Evolutionary conservation across 2,888 invertebrate species (phyloP).

Genomic region (Agrotis exclamationis): DNA sequence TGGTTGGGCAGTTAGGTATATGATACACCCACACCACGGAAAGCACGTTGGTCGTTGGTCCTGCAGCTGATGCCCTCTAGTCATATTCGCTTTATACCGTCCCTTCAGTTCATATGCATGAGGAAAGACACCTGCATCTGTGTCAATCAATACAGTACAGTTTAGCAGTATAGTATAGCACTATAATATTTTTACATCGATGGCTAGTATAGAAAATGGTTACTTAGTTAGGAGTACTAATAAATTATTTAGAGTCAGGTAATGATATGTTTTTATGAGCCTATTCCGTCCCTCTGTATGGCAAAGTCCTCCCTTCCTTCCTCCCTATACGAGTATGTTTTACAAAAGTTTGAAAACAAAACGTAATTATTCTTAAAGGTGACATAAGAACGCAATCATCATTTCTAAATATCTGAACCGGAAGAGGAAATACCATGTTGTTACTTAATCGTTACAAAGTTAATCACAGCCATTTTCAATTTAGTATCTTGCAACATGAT

Average conservation of each 20-base stretch:
- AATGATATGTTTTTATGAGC: not conserved
- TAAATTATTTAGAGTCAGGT: not conserved
- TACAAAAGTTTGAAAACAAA: no score
- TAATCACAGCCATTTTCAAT: slow-evolving; percentile 15
- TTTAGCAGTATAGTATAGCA: not conserved
- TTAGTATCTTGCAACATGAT: slow-evolving; percentile 6
- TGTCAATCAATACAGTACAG: no score
- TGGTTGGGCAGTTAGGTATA: not conserved
- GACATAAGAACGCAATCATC: slow-evolving; percentile 6
- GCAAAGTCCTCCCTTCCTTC: no score
- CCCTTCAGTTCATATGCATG: no score
- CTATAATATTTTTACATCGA: not conserved
- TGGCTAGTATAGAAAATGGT: not conserved
- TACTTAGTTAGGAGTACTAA: not conserved
- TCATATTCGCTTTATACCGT: not conserved
- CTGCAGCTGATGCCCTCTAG: not conserved
- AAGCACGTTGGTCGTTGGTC: no score
- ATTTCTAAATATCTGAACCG: slow-evolving; percentile 37
- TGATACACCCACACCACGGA: not conserved
- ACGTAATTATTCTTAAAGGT: not conserved
- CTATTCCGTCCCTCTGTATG: no score
- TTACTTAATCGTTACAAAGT: slow-evolving; percentile 17
- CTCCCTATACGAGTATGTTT: no score
- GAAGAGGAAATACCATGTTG: slow-evolving; percentile 31
- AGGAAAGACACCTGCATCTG: not conserved